Evolutionary conservation across 2,797 vertebrate genomes (phyloP), one percentile per base, ranked within the genome.

Genomic region (Chaetodon trifasciatus): DNA sequence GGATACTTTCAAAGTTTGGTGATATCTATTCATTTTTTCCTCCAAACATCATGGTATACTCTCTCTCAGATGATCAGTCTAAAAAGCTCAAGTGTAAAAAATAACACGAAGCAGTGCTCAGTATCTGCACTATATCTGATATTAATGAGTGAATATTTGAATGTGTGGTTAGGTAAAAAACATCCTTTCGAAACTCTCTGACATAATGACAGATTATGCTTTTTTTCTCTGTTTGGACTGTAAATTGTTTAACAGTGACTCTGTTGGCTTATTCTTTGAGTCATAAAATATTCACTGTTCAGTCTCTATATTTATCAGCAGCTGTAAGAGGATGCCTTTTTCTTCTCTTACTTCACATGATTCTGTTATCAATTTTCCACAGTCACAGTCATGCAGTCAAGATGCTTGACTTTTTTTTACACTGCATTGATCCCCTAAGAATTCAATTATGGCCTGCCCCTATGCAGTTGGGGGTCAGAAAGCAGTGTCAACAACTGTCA

Each of bases 381-480:
- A 87, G 63, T 67, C 63, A 17, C 42, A 87, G 66, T 67, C 63
- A 17, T 58, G 19, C 76, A 23, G 35, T 63, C 55, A 50, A 17
- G 62, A 76, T 58, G 15, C 50, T 72, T 63, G 58, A 70, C 64
- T 46, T 44, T 69, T 63, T 77, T 57, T 42, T 7, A 42, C 63
- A 32, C 35, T 21, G 35, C 64, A 86, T 73, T 89, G 70, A 87
- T 77, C 52, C 44, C 53, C 8, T 65, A 65, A 72, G 52, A 83
- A 83, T 82, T 86, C 68, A 86, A 77, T 76, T 76, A 82, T 60
- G 28, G 35, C 58, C 61, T 70, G 60, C 16, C 49, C 58, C 61
- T 28, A 42, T 66, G 70, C 53, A 81, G 63, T 44, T 56, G 57
- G 61, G 81, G 76, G 62, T 76, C 65, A 81, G 52, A 67, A 79